phyloP scores from a whole-genome alignment of 2,888 invertebrate genomes.

The Parochlus steinenii region DNA sequence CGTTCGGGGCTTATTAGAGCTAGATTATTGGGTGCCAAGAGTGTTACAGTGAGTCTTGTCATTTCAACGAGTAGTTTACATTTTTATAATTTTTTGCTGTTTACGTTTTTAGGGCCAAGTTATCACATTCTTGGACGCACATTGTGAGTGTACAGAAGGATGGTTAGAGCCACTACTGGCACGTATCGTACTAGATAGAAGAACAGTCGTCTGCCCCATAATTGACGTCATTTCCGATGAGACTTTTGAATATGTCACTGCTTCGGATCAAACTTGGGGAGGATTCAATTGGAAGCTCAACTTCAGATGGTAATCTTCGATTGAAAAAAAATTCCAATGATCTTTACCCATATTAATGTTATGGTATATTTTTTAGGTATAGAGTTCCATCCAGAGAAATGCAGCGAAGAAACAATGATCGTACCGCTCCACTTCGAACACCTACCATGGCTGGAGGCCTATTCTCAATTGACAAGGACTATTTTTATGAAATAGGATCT shows the following conservation, averaged over 20 bases:
- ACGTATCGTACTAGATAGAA: slow-evolving; percentile 80
- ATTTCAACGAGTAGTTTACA: slow-evolving; percentile 3
- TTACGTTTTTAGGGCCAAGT: slow-evolving; percentile 24
- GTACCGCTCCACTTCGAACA: slow-evolving; percentile 81
- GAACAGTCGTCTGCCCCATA: slow-evolving; percentile 92
- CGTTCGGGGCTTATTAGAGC: slow-evolving; percentile 94
- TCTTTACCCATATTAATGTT: slow-evolving; percentile 2
- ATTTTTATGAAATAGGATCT: slow-evolving; percentile 93
- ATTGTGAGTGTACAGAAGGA: slow-evolving; percentile 59
- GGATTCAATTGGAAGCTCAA: slow-evolving; percentile 99
- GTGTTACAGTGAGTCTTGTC: slow-evolving; percentile 69
- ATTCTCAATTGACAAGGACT: slow-evolving; percentile 86
- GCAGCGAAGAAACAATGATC: slow-evolving; percentile 80
- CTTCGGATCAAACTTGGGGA: slow-evolving; percentile 99
- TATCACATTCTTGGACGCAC: slow-evolving; percentile 32
- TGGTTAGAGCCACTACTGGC: slow-evolving; percentile 92
- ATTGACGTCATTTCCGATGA: slow-evolving; percentile 99
- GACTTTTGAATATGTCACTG: slow-evolving; percentile 96
- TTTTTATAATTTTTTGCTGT: slow-evolving; percentile 7
- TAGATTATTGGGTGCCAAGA: slow-evolving; percentile 81
- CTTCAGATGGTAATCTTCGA: slow-evolving; percentile 71
- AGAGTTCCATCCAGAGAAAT: slow-evolving; percentile 95
- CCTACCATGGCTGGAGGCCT: slow-evolving; percentile 98
- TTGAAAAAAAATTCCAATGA: slow-evolving; percentile 6
- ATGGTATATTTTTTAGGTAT: slow-evolving; percentile 45